phyloP scores from a whole-genome alignment of 2,797 vertebrate genomes.

The Podarcis lilfordi region DNA sequence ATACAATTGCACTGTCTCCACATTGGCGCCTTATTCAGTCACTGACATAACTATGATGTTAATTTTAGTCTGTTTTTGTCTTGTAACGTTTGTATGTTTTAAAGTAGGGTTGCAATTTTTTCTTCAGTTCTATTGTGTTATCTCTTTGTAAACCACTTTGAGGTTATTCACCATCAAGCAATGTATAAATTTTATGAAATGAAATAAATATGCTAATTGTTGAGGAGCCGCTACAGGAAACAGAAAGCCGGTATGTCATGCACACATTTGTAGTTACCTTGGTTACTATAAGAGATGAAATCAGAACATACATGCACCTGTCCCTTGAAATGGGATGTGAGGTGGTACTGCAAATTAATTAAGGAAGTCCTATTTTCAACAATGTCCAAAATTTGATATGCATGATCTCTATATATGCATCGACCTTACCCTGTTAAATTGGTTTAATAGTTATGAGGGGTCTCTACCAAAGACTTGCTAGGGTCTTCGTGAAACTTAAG shows the following conservation, averaged over 20 bases:
- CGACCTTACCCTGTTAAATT: background rate
- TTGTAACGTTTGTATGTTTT: no score
- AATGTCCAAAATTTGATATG: background rate
- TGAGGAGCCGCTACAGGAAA: background rate
- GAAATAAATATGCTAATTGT: background rate
- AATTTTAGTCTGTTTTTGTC: no score
- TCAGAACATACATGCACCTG: background rate
- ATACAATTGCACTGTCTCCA: background rate
- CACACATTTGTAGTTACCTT: background rate
- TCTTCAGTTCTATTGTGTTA: no score
- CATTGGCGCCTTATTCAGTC: background rate
- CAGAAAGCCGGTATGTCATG: background rate
- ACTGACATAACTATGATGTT: background rate
- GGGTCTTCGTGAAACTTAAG: background rate
- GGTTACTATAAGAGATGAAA: background rate
- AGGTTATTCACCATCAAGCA: no score
- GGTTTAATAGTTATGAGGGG: background rate
- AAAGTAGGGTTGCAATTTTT: no score
- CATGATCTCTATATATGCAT: background rate
- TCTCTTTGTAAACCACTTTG: no score
- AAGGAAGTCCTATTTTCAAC: background rate
- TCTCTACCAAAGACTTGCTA: background rate
- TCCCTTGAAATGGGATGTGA: background rate
- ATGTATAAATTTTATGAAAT: no score
- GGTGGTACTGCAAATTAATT: background rate